Evolutionary conservation across 37 sponge, comb jelly and placozoan species (phyloP).

Genomic region (Haliclona indistincta): DNA sequence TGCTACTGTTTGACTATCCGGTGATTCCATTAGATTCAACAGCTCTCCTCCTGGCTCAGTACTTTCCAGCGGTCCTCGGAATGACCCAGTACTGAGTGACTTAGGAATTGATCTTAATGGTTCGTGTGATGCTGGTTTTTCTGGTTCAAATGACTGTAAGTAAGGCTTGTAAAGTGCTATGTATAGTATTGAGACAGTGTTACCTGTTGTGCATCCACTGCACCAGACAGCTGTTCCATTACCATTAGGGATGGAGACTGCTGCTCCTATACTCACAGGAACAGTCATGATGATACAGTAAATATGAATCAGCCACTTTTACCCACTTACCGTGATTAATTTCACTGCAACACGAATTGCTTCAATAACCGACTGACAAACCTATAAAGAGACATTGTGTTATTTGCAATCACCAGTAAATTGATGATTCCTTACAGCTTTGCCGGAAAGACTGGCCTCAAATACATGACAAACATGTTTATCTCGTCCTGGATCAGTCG

Average conservation of each 20-base stretch:
- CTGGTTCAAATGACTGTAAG: no score
- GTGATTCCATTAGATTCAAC: neutral
- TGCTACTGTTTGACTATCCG: neutral
- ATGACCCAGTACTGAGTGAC: neutral
- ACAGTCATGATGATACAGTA: neutral
- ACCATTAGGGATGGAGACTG: no score
- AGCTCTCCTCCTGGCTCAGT: neutral
- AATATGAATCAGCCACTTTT: neutral
- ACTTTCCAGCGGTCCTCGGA: neutral
- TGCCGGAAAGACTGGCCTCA: conserved; percentile 59
- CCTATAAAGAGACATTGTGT: neutral
- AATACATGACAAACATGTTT: conserved; percentile 63
- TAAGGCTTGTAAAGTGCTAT: no score
- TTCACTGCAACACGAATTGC: neutral
- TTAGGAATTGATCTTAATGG: no score
- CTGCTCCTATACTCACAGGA: conserved; percentile 1
- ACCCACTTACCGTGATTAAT: neutral
- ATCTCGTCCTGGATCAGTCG: neutral
- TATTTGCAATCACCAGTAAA: neutral
- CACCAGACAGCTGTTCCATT: no score
- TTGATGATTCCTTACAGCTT: conserved; percentile 21
- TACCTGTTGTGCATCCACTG: no score
- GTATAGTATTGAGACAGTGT: no score
- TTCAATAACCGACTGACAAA: conserved; percentile 4
- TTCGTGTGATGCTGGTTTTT: no score